Base-by-base conservation (phyloP, 2,888 invertebrate genomes). In the Apotomis capreana region DNA sequence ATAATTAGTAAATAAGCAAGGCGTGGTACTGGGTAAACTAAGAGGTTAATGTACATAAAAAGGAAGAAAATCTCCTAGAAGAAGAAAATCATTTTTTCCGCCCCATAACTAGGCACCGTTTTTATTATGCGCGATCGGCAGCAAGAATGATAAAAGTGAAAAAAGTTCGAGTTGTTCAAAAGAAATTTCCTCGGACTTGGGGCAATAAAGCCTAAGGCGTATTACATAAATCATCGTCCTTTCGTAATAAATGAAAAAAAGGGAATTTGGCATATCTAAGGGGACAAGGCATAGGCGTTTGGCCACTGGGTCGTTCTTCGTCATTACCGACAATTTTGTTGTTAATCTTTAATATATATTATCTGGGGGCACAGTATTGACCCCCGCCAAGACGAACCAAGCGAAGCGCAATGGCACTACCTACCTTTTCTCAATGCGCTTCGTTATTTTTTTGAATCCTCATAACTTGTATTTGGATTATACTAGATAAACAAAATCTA, bases 221-320 rank as follows among this genome's bases (percentile, higher is more conserved):
- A 88, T 89, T 89, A 87, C 88, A 89, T 91, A 90, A 91, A 91
- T 90, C 90, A 90, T 90, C 84, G 83, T 84, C 84, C 86, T 87
- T 80, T 79, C 78, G 85, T 86, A 87, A 89, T 88, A 90, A 90
- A 90, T 87, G 88, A 85, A 87, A 86, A 70, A 75, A 86, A 86
- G 83, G 83, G 81, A 84, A 84, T 86, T 87, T 82, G 84, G 84
- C 78, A 81, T 85, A 82, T 85, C 85, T 83, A 72, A 61, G 62
- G 26, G 12, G 73, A 68, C 49, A 60, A 72, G 62, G 58, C 62
- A 62, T 12, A 58, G 49, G 52, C 68, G 60, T 13, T 5, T 12
- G 9, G 54, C 64, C 9, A 9, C 40, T 40, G 5, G 40, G 40
- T 40, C 40, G 40, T 40, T 26, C 5, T 3, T 40, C 5, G 40